Conservation (phyloP, 2,113 vertebrate genomes). For the Dasyornis broadbenti region DNA sequence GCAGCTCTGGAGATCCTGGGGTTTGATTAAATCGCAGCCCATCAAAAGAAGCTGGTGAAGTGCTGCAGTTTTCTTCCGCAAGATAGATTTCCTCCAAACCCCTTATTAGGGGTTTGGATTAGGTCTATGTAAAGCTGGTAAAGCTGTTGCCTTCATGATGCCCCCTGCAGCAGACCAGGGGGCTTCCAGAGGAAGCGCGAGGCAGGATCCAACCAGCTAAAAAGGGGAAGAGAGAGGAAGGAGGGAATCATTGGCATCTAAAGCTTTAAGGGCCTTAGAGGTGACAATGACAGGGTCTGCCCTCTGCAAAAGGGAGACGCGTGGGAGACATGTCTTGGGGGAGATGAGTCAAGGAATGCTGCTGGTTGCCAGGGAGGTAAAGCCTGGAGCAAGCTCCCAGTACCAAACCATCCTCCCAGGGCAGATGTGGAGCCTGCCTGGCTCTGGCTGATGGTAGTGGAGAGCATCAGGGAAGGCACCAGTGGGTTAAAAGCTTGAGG, state of each 20-base stretch:
- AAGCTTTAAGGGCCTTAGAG: neutral
- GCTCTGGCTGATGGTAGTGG: neutral
- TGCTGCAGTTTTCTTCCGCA: neutral
- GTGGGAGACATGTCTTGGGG: fast-evolving
- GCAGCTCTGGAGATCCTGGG: neutral
- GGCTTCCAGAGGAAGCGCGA: neutral
- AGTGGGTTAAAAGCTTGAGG: conserved; percentile 12
- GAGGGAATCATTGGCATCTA: neutral
- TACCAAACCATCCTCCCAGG: neutral
- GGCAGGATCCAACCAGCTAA: neutral
- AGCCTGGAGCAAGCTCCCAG: neutral
- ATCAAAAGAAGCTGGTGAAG: neutral
- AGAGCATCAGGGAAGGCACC: neutral
- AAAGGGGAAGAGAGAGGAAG: neutral
- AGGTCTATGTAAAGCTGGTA: neutral
- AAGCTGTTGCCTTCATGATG: neutral
- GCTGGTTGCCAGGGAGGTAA: neutral
- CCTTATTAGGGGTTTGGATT: neutral
- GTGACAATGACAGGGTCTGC: neutral
- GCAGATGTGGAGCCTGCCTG: neutral
- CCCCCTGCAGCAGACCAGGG: neutral
- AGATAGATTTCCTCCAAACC: neutral
- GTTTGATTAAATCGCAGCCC: neutral
- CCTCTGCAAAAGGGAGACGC: neutral
- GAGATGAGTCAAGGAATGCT: neutral